phyloP scores from a whole-genome alignment of 2,113 vertebrate species.

The Ciconia maguari region DNA sequence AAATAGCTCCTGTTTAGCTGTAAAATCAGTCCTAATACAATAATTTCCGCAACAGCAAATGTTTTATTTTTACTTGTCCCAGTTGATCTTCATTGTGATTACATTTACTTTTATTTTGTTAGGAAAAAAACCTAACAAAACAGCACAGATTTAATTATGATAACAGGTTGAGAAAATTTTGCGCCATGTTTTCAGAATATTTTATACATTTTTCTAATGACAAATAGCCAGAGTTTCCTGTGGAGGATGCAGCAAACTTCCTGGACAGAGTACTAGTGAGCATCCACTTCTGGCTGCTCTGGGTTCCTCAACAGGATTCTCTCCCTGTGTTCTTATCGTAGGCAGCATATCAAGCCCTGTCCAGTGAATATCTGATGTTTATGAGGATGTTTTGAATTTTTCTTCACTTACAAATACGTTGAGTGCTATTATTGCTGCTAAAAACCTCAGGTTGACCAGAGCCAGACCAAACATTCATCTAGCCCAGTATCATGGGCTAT shows the following conservation, averaged over 20 bases:
- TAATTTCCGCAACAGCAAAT: not conserved
- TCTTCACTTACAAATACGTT: rapidly evolving
- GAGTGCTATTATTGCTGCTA: not conserved
- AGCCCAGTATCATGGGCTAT: rapidly evolving
- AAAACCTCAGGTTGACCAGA: not conserved
- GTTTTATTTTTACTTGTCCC: not conserved
- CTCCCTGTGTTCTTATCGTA: too few relatives aligned
- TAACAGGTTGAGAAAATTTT: not conserved
- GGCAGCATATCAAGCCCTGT: not conserved
- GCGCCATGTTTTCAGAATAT: not conserved
- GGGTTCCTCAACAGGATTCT: not conserved
- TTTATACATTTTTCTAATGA: not conserved
- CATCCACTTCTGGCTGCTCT: not conserved
- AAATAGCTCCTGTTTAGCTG: conserved; percentile 10
- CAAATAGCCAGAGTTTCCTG: not conserved
- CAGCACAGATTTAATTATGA: not conserved
- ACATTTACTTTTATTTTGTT: not conserved
- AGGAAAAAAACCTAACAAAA: not conserved
- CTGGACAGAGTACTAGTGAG: not conserved
- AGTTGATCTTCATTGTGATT: not conserved
- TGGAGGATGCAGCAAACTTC: not conserved
- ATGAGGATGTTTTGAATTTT: not conserved
- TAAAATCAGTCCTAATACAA: not conserved
- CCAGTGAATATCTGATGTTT: too few relatives aligned
- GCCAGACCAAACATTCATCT: too few relatives aligned